Base-by-base conservation (phyloP, 2,113 vertebrate genomes). In the Podarcis raffonei region DNA sequence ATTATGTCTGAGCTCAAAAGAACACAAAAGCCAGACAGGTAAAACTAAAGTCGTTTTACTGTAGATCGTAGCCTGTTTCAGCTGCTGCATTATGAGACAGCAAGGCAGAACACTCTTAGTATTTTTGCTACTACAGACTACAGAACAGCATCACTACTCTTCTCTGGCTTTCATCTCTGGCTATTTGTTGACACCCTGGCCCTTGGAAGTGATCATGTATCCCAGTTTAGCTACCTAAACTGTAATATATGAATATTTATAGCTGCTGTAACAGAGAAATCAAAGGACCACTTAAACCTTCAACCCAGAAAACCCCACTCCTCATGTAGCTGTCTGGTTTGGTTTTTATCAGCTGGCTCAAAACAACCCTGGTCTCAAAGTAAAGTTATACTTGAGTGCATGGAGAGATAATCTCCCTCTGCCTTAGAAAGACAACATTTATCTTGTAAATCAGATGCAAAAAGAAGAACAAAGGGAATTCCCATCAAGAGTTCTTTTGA, bases 401-500 rank as follows among this genome's bases (percentile, higher is more conserved):
- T 90, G 23, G 2, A 84, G 2, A 84, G 90, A 89, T 93, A 77
- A 18, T 68, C 6, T 90, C 93, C 89, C 71, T 22, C 27, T 81
- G 81, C 53, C 91, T 94, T 78, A 91, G 90, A 79, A 93, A 88
- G 85, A 81, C 72, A 69, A 78, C 25, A 0, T 91, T 94, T 91
- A 89, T 91, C 93, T 93, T 86, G 83, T 92, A 85, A 91, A 89
- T 69, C 62, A 85, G 35, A 76, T 90, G 3, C 0, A 65, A 89
- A 69, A 92, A 90, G 25, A 65, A 83, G 25, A 66, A 83, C 27
- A 77, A 92, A 86, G 12, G 3, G 57, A 71, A 89, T 90, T 91
- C 85, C 75, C 94, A 93, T 94, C 91, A 92, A 53, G 84, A 89
- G 84, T 93, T 83, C 87, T 93, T 94, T 96, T 89, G 87, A 87